Evolutionary conservation across 2,888 invertebrate species (phyloP), one percentile per base, ranked within the genome.

Genomic region (Scelioninae gen. 2): DNA sequence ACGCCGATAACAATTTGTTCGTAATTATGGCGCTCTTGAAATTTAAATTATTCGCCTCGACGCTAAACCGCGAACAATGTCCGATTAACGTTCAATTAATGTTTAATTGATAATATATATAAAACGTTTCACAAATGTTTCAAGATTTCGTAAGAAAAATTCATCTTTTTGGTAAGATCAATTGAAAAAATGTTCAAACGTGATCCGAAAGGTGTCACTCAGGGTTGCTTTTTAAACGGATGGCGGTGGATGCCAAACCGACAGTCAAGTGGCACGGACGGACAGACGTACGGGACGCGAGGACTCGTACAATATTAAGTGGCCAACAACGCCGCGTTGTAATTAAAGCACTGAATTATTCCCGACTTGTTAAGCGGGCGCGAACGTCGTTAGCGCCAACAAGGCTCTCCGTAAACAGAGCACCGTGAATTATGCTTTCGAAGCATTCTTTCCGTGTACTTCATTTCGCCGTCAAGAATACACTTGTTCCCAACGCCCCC

Each of bases 321-420:
- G 75, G 77, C 76, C 79, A 71, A 74, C 76, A 35, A 77, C 77
- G 77, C 75, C 74, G 74, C 76, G 78, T 79, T 75, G 81, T 83
- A 83, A 82, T 83, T 83, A 83, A 83, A 82, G 82, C 78, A 76
- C 80, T 82, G 82, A 83, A 83, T 83, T 83, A 83, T 83, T 83
- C 76, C 75, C 75, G 79, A 79, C 80, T 80, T 78, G 82, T 80
- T 80, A 78, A 79, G 78, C 78, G 64, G 76, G 80, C 77, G 81
- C 78, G 79, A 83, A 83, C 79, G 78, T 82, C 81, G 81, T 83
- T 83, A 81, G 78, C 75, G 72, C 75, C 69, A 57, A 74, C 77
- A 76, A 77, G 73, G 74, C 71, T 75, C 55, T 70, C 55, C 70
- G 79, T 81, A 81, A 83, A 81, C 80, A 80, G 73, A 31, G 61